Evolutionary conservation across 2,888 invertebrate species (phyloP).

Genomic region (Cantharis flavilabris): DNA sequence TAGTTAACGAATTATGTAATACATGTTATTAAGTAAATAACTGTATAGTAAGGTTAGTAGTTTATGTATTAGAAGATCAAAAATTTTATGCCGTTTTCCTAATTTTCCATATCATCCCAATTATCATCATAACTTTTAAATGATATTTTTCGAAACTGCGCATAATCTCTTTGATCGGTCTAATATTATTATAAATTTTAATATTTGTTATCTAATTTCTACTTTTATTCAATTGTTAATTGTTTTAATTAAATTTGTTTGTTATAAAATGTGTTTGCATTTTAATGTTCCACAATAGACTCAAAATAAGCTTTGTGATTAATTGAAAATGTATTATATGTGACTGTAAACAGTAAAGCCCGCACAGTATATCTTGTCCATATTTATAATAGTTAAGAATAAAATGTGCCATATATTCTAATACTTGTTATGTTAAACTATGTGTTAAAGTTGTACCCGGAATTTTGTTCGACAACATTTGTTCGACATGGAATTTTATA

Average conservation of each 20-base stretch:
- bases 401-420: constrained; percentile 25
- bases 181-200: background rate
- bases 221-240: background rate
- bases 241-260: background rate
- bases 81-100: background rate
- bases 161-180: background rate
- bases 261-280: background rate
- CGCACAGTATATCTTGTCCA: constrained; percentile 57
- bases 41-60: background rate
- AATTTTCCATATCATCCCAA: too few species aligned
- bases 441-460: background rate
- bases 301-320: background rate
- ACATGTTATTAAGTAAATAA: background rate
- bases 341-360: constrained; percentile 44
- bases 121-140: too few species aligned
- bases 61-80: background rate
- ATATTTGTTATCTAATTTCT: background rate
- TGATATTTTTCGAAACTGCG: background rate
- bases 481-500: too few species aligned
- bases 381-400: constrained; percentile 32
- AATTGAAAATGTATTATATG: background rate
- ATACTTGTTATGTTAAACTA: background rate
- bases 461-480: too few species aligned
- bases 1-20: constrained; percentile 16
- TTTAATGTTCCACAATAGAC: background rate